A percentile compares a stretch with the other conserved stretches of the same genome.
These are phyloP conservation scores for Chelon labrosus DNA, from an alignment of 2,797 vertebrate genomes.

Conservation along the genomic window DNA sequence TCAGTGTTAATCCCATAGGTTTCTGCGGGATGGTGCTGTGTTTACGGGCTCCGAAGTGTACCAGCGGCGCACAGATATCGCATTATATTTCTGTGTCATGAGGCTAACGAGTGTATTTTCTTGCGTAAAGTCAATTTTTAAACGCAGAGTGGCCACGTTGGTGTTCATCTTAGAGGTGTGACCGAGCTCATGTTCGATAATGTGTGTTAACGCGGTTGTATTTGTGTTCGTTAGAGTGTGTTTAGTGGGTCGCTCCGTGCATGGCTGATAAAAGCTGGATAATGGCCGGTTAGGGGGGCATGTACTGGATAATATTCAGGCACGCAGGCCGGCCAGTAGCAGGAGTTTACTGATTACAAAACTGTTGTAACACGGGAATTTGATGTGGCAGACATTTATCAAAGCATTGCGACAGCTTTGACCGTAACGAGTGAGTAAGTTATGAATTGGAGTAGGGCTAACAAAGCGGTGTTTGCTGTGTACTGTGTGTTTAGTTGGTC, in stretches of 20 bases:
- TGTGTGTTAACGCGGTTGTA: background rate
- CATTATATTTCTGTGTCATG: background rate
- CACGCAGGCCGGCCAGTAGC: conserved; percentile 40
- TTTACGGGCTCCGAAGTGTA: conserved; percentile 9
- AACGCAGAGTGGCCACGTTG: background rate
- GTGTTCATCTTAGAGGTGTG: background rate
- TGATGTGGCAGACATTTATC: conserved; percentile 10
- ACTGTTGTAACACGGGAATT: conserved; percentile 48
- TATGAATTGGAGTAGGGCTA: too few relatives aligned
- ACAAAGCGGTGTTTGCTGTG: background rate
- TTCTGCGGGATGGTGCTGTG: conserved; percentile 13
- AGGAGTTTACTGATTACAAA: conserved; percentile 11
- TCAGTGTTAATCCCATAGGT: background rate
- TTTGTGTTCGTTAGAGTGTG: background rate
- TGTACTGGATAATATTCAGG: background rate
- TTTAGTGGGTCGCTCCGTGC: background rate
- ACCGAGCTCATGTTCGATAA: background rate
- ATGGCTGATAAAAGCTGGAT: background rate
- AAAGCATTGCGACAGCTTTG: background rate
- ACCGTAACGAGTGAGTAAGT: background rate
- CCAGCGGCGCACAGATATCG: conserved; percentile 1
- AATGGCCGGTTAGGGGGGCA: background rate
- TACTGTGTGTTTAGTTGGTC: background rate
- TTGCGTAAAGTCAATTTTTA: background rate
- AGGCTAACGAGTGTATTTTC: background rate